Base-by-base conservation (phyloP, 2,797 vertebrate species). In the Hirundo rustica region DNA sequence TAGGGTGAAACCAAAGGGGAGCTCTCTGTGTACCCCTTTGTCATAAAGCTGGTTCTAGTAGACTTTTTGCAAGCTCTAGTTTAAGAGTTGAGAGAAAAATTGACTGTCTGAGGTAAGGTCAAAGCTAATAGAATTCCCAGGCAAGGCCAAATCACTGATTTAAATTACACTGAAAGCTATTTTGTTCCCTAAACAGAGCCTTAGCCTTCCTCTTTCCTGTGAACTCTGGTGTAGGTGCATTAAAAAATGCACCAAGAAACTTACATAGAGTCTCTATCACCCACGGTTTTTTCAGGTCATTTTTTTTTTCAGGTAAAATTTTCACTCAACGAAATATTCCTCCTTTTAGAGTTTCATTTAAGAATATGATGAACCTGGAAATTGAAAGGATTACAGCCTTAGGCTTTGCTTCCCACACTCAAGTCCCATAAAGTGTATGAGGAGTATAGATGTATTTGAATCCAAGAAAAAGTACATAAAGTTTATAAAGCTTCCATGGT, bases 251-350 rank as follows among this genome's bases (percentile, higher is more conserved):
- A 50, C 21, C 15, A 62, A 58, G 45, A 62, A 17, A 77, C 6
- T 29, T 7, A 44, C 1, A 3, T 16, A 15, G 6, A 18, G 21
- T 42, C 55, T 72, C 42, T 27, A 16, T 50, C 16, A 22, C 11
- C 72, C 25, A n/a, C 2, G 0, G 61, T 17, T 9, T 27, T 51
- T 55, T 10, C 17, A n/a, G 3, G 4, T 16, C 0, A 5, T 42
- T 73, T 53, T 36, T 60, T 60, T 47, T 45, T 60, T 23, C 50
- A 72, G 30, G 8, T 57, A 18, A 76, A 57, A 8, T 36, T 68
- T 76, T 45, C 8, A 13, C 23, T 54, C 17, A 55, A 34, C 0
- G 0, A 38, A 66, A 23, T 2, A 2, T 45, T 66, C 2, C 7
- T 62, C 11, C 34, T 62, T 89, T 30, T 47, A 9, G 7, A 78